Conservation (phyloP, 2,888 invertebrate genomes). For the Entomobrya proxima region DNA sequence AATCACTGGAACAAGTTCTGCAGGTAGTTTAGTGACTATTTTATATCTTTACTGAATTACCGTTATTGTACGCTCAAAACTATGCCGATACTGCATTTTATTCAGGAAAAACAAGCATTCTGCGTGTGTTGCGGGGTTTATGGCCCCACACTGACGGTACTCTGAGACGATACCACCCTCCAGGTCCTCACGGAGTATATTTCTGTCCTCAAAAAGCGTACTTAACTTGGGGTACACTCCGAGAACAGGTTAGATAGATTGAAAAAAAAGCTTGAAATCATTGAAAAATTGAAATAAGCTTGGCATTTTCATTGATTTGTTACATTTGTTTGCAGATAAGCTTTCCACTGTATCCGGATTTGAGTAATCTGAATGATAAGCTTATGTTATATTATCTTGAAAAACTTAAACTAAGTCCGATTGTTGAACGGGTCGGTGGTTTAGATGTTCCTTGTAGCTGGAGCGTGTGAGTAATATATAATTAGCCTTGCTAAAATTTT, state of each 20-base stretch:
- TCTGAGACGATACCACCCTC: slow-evolving; percentile 74
- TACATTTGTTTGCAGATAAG: slow-evolving; percentile 70
- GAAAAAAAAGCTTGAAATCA: too few species aligned
- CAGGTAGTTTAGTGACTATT: slow-evolving; percentile 75
- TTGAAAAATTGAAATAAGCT: too few species aligned
- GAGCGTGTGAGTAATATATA: slow-evolving; percentile 78
- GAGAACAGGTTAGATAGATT: slow-evolving; percentile 79
- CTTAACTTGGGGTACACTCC: slow-evolving; percentile 80
- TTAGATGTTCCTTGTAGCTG: slow-evolving; percentile 76
- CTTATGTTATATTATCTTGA: slow-evolving; percentile 77
- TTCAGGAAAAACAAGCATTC: slow-evolving; percentile 80
- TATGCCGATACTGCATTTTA: neutral
- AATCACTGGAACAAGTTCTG: slow-evolving; percentile 80
- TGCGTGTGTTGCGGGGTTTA: slow-evolving; percentile 80
- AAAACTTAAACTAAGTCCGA: slow-evolving; percentile 75
- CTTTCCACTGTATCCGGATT: slow-evolving; percentile 75
- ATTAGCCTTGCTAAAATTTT: neutral
- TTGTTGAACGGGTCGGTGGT: slow-evolving; percentile 77
- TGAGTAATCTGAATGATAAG: slow-evolving; percentile 64
- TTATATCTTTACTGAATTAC: neutral
- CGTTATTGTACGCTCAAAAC: neutral
- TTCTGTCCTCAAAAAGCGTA: slow-evolving; percentile 81
- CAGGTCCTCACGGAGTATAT: slow-evolving; percentile 77
- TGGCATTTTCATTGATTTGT: too few species aligned
- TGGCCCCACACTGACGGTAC: slow-evolving; percentile 78